Evolutionary conservation across 2,797 vertebrate genomes (phyloP).

Genomic region (Novumbra hubbsi): DNA sequence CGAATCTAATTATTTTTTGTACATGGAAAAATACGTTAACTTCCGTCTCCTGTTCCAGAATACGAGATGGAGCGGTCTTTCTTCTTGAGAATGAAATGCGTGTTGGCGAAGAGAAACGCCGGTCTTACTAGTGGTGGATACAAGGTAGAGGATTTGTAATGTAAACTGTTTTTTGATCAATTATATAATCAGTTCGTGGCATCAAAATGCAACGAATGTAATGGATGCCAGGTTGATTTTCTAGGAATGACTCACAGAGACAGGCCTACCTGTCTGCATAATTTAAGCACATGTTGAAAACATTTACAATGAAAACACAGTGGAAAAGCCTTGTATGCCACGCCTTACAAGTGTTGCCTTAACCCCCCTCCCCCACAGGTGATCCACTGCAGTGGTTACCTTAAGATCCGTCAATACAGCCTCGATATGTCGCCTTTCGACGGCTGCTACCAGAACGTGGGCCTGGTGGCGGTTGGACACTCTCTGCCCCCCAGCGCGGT

Average conservation of each 20-base stretch:
- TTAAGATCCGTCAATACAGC: constrained; percentile 98
- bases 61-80: constrained; percentile 97
- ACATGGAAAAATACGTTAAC: background rate
- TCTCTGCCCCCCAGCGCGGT: constrained; percentile 95
- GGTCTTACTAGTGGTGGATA: constrained; percentile 97
- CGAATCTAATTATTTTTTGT: background rate
- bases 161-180: background rate
- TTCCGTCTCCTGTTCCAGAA: constrained; percentile 66
- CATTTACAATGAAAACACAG: background rate
- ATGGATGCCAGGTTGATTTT: background rate
- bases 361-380: constrained; percentile 82
- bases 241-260: background rate
- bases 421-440: constrained; percentile 98
- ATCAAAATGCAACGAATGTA: background rate
- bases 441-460: constrained; percentile 98
- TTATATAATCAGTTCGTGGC: background rate
- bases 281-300: background rate
- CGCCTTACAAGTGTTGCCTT: background rate
- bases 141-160: constrained; percentile 76
- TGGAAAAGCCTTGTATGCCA: background rate
- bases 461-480: constrained; percentile 95
- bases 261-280: background rate
- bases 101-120: constrained; percentile 95
- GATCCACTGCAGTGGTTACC: constrained; percentile 97
- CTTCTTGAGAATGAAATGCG: constrained; percentile 97